phyloP scores from a whole-genome alignment of 2,888 invertebrate genomes.

The Anorthoa munda region DNA sequence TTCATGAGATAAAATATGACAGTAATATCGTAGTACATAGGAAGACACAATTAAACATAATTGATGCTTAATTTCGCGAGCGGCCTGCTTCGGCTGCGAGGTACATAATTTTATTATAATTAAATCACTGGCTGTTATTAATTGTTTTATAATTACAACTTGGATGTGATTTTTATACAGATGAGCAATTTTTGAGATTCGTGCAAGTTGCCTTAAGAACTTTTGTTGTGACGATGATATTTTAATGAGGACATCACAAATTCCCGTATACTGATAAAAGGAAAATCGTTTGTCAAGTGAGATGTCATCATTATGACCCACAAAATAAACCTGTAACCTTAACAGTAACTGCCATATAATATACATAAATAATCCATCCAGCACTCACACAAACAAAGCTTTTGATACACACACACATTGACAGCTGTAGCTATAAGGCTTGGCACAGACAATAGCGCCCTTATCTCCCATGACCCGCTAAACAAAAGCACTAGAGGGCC shows the following conservation, averaged over 20 bases:
- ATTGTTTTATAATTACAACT: slow-evolving; percentile 52
- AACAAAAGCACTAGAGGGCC: slow-evolving; percentile 61
- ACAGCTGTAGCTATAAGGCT: slow-evolving; percentile 53
- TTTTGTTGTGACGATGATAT: background rate
- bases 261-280: background rate
- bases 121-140: slow-evolving; percentile 52
- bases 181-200: background rate
- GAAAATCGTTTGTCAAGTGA: background rate
- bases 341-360: slow-evolving; percentile 16
- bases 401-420: slow-evolving; percentile 47
- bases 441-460: slow-evolving; percentile 56
- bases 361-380: slow-evolving; percentile 48
- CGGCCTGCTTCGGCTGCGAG: slow-evolving; percentile 34
- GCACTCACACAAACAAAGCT: slow-evolving; percentile 48
- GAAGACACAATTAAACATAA: slow-evolving; percentile 55
- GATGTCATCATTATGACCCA: too few relatives aligned
- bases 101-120: slow-evolving; percentile 57
- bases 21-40: slow-evolving; percentile 43
- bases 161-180: slow-evolving; percentile 21
- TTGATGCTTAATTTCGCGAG: slow-evolving; percentile 53
- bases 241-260: too few relatives aligned
- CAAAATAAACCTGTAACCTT: background rate
- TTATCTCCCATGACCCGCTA: slow-evolving; percentile 60
- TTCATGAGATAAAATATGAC: slow-evolving; percentile 48
- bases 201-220: background rate